Conservation (phyloP, 2,113 vertebrate species). For the Bufo gargarizans region DNA sequence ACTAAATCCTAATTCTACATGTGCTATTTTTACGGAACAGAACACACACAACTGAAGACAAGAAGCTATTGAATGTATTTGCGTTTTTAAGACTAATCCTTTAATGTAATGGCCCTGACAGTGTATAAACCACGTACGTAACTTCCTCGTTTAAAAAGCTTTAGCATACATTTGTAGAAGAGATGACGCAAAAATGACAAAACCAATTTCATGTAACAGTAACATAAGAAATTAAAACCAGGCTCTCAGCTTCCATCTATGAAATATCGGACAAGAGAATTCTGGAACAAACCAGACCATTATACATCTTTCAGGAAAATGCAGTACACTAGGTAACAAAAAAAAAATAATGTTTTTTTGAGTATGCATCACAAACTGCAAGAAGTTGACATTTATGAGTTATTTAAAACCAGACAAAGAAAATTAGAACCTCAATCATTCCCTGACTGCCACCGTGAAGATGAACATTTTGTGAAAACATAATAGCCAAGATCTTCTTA, state of each 20-base stretch:
- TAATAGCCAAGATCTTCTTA: too few species aligned
- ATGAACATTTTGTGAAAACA: too few species aligned
- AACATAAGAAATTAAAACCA: conserved; percentile 35
- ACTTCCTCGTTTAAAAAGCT: conserved; percentile 46
- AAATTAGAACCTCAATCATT: not conserved
- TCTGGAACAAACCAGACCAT: not conserved
- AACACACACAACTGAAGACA: conserved; percentile 36
- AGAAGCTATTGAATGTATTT: conserved; percentile 52
- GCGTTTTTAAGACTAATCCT: conserved; percentile 51
- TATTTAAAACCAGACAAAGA: not conserved
- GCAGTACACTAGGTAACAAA: not conserved
- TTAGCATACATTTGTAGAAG: conserved; percentile 37
- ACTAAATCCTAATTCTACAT: not conserved
- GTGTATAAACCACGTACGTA: conserved; percentile 40
- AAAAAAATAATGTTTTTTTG: not conserved
- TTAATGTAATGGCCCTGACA: conserved; percentile 52
- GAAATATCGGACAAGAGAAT: conserved; percentile 30
- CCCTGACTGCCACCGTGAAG: too few species aligned
- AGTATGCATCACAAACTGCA: not conserved
- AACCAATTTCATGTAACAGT: conserved; percentile 49
- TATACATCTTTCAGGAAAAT: not conserved
- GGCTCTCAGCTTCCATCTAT: conserved; percentile 20
- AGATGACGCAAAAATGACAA: conserved; percentile 38
- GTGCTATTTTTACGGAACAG: conserved; percentile 23
- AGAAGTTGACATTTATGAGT: not conserved